Percentiles rank a stretch among this genome's conserved stretches.
Evolutionary conservation across 2,888 invertebrate species (phyloP).

Genomic region (Orgyia antiqua): DNA sequence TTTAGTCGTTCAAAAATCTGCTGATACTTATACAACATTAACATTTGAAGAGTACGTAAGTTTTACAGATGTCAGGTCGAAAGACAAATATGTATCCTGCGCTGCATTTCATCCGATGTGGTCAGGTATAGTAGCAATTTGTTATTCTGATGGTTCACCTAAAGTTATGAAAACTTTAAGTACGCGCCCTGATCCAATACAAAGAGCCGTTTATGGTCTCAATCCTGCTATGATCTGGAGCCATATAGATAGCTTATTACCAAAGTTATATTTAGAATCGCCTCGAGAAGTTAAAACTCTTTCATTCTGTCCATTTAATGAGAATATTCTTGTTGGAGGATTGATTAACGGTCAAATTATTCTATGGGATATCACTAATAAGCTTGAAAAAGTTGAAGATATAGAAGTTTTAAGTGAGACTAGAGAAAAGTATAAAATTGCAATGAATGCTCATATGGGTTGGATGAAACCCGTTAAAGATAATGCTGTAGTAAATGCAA

Average conservation of each 20-base stretch:
- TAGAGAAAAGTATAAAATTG: slow-evolving; percentile 79
- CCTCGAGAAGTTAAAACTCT: slow-evolving; percentile 81
- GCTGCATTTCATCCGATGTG: slow-evolving; percentile 84
- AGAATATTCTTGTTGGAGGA: slow-evolving; percentile 84
- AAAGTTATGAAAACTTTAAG: slow-evolving; percentile 58
- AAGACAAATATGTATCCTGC: slow-evolving; percentile 81
- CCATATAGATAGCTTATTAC: slow-evolving; percentile 82
- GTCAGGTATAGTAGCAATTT: slow-evolving; percentile 82
- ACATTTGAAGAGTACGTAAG: slow-evolving; percentile 76
- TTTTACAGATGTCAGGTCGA: slow-evolving; percentile 82
- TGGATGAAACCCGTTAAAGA: slow-evolving; percentile 84
- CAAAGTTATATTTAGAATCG: slow-evolving; percentile 83
- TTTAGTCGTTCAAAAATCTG: slow-evolving; percentile 52
- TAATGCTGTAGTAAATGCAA: slow-evolving; percentile 75
- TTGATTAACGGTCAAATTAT: slow-evolving; percentile 84
- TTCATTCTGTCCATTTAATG: slow-evolving; percentile 83
- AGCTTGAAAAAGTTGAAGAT: slow-evolving; percentile 79
- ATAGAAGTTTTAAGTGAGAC: slow-evolving; percentile 79
- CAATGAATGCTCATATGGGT: slow-evolving; percentile 79
- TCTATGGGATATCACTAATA: slow-evolving; percentile 83
- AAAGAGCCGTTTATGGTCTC: slow-evolving; percentile 77
- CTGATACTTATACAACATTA: slow-evolving; percentile 52
- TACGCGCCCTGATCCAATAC: slow-evolving; percentile 64
- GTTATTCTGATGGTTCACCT: slow-evolving; percentile 80
- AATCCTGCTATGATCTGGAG: slow-evolving; percentile 87